Conservation (phyloP, 2,797 vertebrate species). For the Falco rusticolus region DNA sequence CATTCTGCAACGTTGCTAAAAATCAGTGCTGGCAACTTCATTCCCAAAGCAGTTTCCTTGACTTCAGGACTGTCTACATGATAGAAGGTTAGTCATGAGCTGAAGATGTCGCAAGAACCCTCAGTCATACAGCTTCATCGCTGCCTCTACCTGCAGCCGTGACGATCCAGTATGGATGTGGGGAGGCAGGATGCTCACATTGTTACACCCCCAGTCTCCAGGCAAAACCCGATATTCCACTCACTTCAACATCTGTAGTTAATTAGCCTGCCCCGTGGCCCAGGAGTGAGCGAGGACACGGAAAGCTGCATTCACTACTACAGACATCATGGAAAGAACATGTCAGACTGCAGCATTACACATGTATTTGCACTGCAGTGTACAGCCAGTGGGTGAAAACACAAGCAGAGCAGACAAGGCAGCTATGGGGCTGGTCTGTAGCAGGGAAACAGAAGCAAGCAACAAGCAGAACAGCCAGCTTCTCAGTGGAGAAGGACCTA, state of each 20-base stretch:
- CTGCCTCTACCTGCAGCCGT: neutral
- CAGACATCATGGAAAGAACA: neutral
- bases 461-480: neutral
- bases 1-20: neutral
- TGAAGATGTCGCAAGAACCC: neutral
- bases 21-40: neutral
- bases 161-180: accelerated
- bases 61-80: neutral
- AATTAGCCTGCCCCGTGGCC: neutral
- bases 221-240: neutral
- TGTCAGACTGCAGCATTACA: neutral
- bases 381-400: neutral
- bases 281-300: neutral
- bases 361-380: neutral
- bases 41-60: neutral
- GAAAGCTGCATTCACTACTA: neutral
- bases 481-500: neutral
- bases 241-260: neutral
- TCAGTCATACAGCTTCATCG: neutral
- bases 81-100: neutral
- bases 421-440: neutral
- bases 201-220: neutral
- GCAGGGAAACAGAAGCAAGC: neutral
- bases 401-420: neutral
- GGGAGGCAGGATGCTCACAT: neutral